Conservation (phyloP, 2,797 vertebrate genomes). For the Thamnophis elegans region DNA sequence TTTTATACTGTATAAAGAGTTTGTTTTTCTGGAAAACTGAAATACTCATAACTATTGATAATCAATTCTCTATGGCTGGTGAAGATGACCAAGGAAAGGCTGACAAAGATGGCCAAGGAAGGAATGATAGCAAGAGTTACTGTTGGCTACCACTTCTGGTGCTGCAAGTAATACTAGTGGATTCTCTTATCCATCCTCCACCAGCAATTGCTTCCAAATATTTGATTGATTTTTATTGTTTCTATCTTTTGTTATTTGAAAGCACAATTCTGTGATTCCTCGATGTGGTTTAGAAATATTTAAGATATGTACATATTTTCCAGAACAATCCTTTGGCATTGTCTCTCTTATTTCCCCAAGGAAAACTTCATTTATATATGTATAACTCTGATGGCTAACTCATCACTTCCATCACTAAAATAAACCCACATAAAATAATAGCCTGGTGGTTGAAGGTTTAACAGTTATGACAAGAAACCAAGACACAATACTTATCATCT, state of each 20-base stretch:
- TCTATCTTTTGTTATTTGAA: not conserved
- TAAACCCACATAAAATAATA: conserved; percentile 39
- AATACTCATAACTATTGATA: not conserved
- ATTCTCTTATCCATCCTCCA: not conserved
- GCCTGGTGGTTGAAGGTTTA: conserved; percentile 44
- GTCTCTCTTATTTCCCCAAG: conserved; percentile 8
- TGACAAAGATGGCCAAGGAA: not conserved
- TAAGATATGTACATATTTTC: not conserved
- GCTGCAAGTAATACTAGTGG: not conserved
- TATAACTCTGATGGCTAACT: conserved; percentile 3
- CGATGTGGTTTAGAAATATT: not conserved
- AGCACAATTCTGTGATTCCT: not conserved
- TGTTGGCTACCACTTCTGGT: not conserved
- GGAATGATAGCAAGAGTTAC: not conserved
- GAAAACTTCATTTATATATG: not conserved
- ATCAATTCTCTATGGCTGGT: not conserved
- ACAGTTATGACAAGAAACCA: conserved; percentile 61
- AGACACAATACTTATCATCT: conserved; percentile 72
- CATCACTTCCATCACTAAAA: conserved; percentile 32
- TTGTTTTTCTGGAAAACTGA: not conserved
- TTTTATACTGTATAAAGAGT: not conserved
- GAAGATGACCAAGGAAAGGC: not conserved
- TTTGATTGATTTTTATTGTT: not conserved
- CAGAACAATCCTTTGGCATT: not conserved
- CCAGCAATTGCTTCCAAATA: not conserved